Conservation (phyloP, 2,888 invertebrate species). For the Perizoma flavofasciatum region DNA sequence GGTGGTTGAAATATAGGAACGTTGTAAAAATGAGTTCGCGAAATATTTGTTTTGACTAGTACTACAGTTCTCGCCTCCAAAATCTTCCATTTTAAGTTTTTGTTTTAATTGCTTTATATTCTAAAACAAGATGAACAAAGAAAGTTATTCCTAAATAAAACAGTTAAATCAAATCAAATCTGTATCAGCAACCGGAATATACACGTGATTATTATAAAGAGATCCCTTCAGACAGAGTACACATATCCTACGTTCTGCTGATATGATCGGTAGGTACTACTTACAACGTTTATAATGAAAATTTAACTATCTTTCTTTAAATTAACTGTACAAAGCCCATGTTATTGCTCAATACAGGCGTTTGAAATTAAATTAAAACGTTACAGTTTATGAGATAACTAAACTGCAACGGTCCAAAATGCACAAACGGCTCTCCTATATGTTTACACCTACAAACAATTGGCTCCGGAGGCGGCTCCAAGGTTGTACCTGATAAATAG, state of each 20-base stretch:
- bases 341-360: neutral
- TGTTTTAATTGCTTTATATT: too few species aligned
- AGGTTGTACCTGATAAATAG: conserved; percentile 70
- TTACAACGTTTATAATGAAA: neutral
- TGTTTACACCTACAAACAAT: conserved; percentile 54
- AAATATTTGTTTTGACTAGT: neutral
- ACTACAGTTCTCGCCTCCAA: neutral
- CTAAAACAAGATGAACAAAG: too few species aligned
- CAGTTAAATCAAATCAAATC: too few species aligned
- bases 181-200: too few species aligned
- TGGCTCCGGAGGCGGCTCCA: conserved; percentile 67
- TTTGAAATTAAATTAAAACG: neutral
- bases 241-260: conserved; percentile 25
- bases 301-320: neutral
- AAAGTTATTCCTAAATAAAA: too few species aligned
- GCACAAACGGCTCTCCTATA: conserved; percentile 54
- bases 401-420: conserved; percentile 34
- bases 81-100: neutral
- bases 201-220: neutral
- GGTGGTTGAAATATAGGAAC: conserved; percentile 9
- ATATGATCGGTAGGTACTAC: conserved; percentile 5
- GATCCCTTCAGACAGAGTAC: conserved; percentile 8
- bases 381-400: conserved; percentile 15
- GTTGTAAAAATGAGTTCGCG: neutral
- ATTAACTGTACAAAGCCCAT: neutral